Conservation (phyloP, 2,888 invertebrate species). For the Leptothorax acervorum region DNA sequence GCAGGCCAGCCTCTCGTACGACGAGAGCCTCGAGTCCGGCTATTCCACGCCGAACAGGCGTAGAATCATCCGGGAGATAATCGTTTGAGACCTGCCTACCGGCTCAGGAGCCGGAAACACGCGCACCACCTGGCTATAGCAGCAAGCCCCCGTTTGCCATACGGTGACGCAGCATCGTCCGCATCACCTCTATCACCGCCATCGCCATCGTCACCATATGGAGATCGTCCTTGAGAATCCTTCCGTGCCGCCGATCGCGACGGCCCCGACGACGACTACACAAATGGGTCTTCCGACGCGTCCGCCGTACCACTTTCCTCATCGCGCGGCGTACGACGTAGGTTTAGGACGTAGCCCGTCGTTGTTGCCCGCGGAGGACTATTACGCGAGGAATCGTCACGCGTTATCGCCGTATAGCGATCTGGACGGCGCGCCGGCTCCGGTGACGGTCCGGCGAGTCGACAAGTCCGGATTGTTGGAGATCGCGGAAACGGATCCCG, state of each 20-base stretch:
- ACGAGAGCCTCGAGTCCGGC: conserved; percentile 97
- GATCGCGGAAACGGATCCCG: conserved; percentile 75
- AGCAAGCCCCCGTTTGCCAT: conserved; percentile 80
- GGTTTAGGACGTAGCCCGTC: conserved; percentile 35
- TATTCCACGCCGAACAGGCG: conserved; percentile 98
- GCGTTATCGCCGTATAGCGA: conserved; percentile 55
- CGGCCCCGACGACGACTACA: conserved; percentile 61
- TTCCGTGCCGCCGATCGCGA: conserved; percentile 54
- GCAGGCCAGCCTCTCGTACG: conserved; percentile 95
- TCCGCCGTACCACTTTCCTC: conserved; percentile 41
- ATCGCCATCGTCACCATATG: conserved; percentile 79
- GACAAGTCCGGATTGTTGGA: conserved; percentile 83
- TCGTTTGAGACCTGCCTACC: conserved; percentile 90
- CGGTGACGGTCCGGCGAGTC: conserved; percentile 79
- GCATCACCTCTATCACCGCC: conserved; percentile 56
- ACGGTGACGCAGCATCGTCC: conserved; percentile 61
- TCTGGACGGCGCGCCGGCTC: conserved; percentile 71
- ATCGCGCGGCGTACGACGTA: conserved; percentile 47
- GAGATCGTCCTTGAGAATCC: conserved; percentile 84
- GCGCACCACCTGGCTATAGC: conserved; percentile 85
- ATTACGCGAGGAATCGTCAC: conserved; percentile 49
- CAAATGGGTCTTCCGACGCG: conserved; percentile 43
- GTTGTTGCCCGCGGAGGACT: conserved; percentile 43
- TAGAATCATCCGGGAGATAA: conserved; percentile 97
- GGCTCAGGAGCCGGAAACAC: conserved; percentile 85